Evolutionary conservation across 2,888 invertebrate genomes (phyloP).

Genomic region (Diabrotica balteata): DNA sequence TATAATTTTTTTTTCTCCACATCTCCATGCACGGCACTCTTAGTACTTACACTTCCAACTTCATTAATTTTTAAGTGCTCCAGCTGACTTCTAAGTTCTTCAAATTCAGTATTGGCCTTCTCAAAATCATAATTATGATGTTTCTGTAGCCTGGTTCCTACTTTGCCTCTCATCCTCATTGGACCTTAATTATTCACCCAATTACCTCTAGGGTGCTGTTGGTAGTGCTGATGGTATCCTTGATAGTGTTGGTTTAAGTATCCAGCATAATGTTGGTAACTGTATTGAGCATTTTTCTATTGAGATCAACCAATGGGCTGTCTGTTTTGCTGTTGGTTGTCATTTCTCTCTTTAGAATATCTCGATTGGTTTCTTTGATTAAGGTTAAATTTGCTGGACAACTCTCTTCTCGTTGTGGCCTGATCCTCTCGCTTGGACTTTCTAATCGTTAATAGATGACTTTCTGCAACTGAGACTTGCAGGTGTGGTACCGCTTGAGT

Average conservation of each 20-base stretch:
- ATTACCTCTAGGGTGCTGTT: constrained; percentile 41
- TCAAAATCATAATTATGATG: constrained; percentile 93
- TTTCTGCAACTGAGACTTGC: constrained; percentile 76
- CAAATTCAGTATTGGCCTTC: constrained; percentile 96
- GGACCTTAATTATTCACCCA: constrained; percentile 45
- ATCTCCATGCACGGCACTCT: constrained; percentile 59
- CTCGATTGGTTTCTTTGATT: constrained; percentile 45
- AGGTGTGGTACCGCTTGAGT: constrained; percentile 83
- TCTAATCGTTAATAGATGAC: constrained; percentile 87
- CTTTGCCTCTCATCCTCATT: constrained; percentile 42
- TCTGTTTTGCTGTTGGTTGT: constrained; percentile 31
- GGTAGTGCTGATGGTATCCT: constrained; percentile 30
- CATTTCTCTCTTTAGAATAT: constrained; percentile 46
- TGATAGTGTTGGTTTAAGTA: constrained; percentile 14
- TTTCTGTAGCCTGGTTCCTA: constrained; percentile 45
- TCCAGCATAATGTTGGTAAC: constrained; percentile 21
- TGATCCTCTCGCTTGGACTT: constrained; percentile 71
- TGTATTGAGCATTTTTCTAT: constrained; percentile 7
- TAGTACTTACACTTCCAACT: constrained; percentile 36
- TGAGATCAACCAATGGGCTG: constrained; percentile 8
- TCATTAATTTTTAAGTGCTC: constrained; percentile 66
- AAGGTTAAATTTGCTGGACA: constrained; percentile 55
- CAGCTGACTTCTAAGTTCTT: constrained; percentile 86
- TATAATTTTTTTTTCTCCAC: constrained; percentile 88
- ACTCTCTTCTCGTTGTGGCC: constrained; percentile 58